These are phyloP conservation scores for Notodonta ziczac DNA, from an alignment of 2,888 invertebrate species.

Conservation along the genomic window DNA sequence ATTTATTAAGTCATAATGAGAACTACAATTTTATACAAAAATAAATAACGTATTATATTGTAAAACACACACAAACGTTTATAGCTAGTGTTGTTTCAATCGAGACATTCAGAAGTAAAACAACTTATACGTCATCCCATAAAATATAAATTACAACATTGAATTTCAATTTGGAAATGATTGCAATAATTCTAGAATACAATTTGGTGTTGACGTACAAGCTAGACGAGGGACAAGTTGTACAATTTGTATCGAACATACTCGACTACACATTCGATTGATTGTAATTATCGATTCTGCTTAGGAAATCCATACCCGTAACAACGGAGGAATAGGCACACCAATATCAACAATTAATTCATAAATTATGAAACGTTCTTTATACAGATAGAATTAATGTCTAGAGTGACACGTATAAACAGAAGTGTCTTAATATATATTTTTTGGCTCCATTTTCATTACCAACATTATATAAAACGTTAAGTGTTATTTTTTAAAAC, in stretches of 20 bases:
- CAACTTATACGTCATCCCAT: slow-evolving; percentile 39
- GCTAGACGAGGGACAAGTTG: slow-evolving; percentile 46
- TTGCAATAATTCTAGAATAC: too few species aligned
- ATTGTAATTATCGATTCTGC: too few species aligned
- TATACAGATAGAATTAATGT: background rate
- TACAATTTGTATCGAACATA: slow-evolving; percentile 32
- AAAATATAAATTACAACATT: slow-evolving; percentile 15
- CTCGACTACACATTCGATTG: slow-evolving; percentile 10
- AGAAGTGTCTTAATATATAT: slow-evolving; percentile 13
- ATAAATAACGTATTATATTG: slow-evolving; percentile 60
- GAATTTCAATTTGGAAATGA: too few species aligned
- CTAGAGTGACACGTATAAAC: slow-evolving; percentile 24
- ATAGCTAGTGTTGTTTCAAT: slow-evolving; percentile 37
- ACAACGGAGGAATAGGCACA: too few species aligned
- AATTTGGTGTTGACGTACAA: slow-evolving; percentile 6
- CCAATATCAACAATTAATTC: too few species aligned
- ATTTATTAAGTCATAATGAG: slow-evolving; percentile 60
- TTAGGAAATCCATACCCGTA: too few species aligned
- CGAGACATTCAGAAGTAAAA: slow-evolving; percentile 24
- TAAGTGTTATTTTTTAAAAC: background rate
- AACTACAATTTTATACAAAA: slow-evolving; percentile 70
- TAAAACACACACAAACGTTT: slow-evolving; percentile 55
- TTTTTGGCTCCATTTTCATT: slow-evolving; percentile 4
- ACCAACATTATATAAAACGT: slow-evolving; percentile 2
- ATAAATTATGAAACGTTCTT: slow-evolving; percentile 9